phyloP scores from a whole-genome alignment of 2,113 vertebrate genomes.

The Mystacornis crossleyi region DNA sequence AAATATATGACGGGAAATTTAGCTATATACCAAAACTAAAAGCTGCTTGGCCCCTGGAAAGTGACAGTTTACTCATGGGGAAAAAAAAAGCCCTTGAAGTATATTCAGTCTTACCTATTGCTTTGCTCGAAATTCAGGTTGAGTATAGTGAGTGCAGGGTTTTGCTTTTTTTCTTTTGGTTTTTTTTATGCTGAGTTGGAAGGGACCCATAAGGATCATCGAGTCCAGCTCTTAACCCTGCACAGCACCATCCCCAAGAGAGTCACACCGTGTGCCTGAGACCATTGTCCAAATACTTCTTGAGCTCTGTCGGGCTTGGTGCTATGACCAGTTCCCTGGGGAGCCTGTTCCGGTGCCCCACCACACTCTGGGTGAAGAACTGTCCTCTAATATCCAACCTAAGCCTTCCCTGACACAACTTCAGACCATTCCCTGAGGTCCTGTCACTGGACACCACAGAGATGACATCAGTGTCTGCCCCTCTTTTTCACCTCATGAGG shows the following conservation, averaged over 20 bases:
- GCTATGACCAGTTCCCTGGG: not conserved
- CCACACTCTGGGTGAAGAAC: not conserved
- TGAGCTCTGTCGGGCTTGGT: not conserved
- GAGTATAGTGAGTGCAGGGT: not conserved
- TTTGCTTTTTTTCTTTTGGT: not conserved
- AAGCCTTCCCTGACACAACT: not conserved
- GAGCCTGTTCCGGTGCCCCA: not conserved
- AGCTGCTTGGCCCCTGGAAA: not conserved
- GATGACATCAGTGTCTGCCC: not conserved
- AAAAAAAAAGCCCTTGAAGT: not conserved
- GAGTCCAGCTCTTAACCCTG: fast-evolving
- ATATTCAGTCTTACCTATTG: not conserved
- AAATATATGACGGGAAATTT: not conserved
- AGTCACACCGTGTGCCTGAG: no score
- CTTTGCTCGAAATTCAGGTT: not conserved
- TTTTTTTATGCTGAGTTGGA: not conserved
- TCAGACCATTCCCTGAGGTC: not conserved
- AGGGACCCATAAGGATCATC: not conserved
- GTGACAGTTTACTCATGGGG: not conserved
- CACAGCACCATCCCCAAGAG: not conserved
- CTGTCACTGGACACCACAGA: not conserved
- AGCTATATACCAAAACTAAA: not conserved
- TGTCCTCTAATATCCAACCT: not conserved
- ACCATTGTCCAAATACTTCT: not conserved
- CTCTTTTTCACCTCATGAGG: not conserved